A percentile compares a stretch with the other conserved stretches of the same genome.
Evolutionary conservation across 2,888 invertebrate genomes (phyloP).

Genomic region (Limenitis arthemis): DNA sequence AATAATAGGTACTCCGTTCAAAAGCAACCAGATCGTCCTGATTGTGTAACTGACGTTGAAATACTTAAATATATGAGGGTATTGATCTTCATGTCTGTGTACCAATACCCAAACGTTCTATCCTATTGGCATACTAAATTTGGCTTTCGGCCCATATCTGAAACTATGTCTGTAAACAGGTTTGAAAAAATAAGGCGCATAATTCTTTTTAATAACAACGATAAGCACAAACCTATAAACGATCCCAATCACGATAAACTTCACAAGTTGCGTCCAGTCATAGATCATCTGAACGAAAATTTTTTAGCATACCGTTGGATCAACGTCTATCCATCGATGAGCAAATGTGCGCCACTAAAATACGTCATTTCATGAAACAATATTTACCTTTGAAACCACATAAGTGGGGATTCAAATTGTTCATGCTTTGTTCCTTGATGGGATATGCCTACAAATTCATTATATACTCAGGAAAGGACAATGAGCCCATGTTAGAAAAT

Average conservation of each 20-base stretch:
- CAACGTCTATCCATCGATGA: constrained; percentile 33
- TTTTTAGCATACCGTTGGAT: constrained; percentile 27
- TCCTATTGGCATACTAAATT: constrained; percentile 11
- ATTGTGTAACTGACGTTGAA: constrained; percentile 9
- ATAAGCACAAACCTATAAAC: constrained; percentile 25
- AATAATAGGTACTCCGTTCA: constrained; percentile 16
- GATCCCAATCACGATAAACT: constrained; percentile 30
- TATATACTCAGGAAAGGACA: constrained; percentile 1
- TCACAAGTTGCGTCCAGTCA: constrained; percentile 30
- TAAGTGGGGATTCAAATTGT: constrained; percentile 33
- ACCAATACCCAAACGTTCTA: constrained; percentile 10
- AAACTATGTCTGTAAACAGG: constrained; percentile 30
- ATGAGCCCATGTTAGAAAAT: background rate
- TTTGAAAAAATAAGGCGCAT: constrained; percentile 31
- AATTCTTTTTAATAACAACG: constrained; percentile 11
- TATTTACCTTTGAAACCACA: constrained; percentile 34
- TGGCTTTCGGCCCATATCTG: background rate
- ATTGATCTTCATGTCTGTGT: constrained; percentile 13
- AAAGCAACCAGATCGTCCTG: constrained; percentile 9
- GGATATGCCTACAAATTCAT: constrained; percentile 1
- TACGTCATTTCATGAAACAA: constrained; percentile 32
- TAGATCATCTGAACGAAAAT: no score
- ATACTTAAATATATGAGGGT: constrained; percentile 11
- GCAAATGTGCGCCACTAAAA: constrained; percentile 35
- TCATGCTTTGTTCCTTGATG: background rate